Evolutionary conservation across 2,113 vertebrate species (phyloP).

Genomic region (Cercopithecus mona): DNA sequence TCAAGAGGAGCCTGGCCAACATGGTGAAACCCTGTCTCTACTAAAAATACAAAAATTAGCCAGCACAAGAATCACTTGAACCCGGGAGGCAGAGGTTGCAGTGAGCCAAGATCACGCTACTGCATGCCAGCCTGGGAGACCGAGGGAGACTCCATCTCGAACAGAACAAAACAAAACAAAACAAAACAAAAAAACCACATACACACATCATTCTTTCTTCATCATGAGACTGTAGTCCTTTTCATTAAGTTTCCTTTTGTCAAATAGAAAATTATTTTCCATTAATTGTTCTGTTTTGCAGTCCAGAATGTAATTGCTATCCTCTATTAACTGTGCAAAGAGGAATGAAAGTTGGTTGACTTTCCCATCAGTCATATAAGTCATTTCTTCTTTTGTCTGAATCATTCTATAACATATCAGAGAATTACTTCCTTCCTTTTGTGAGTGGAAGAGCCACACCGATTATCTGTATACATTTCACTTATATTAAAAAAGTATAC

Average conservation of each 20-base stretch:
- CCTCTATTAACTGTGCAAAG: conserved; percentile 54
- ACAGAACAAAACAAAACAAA: too few species aligned
- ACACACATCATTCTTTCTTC: not conserved
- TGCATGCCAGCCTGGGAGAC: too few species aligned
- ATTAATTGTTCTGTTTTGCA: conserved; percentile 33
- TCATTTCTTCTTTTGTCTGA: conserved; percentile 69
- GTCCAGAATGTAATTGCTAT: conserved; percentile 32
- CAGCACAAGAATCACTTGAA: too few species aligned
- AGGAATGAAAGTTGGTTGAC: conserved; percentile 72
- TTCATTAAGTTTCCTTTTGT: conserved; percentile 38
- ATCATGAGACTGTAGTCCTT: conserved; percentile 25
- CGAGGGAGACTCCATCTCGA: too few species aligned
- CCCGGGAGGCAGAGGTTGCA: too few species aligned
- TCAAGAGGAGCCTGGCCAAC: too few species aligned
- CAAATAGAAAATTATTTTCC: conserved; percentile 2
- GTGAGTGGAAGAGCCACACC: conserved; percentile 76
- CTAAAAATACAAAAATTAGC: too few species aligned
- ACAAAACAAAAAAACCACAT: too few species aligned
- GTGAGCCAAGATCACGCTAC: too few species aligned
- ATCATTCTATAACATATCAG: conserved; percentile 76
- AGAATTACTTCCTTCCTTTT: conserved; percentile 78
- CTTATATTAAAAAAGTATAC: conserved; percentile 64
- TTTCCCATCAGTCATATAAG: conserved; percentile 60
- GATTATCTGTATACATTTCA: conserved; percentile 72
- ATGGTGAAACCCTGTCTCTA: too few species aligned